Conservation (phyloP, 2,797 vertebrate species). For the Cyprinella venusta region DNA sequence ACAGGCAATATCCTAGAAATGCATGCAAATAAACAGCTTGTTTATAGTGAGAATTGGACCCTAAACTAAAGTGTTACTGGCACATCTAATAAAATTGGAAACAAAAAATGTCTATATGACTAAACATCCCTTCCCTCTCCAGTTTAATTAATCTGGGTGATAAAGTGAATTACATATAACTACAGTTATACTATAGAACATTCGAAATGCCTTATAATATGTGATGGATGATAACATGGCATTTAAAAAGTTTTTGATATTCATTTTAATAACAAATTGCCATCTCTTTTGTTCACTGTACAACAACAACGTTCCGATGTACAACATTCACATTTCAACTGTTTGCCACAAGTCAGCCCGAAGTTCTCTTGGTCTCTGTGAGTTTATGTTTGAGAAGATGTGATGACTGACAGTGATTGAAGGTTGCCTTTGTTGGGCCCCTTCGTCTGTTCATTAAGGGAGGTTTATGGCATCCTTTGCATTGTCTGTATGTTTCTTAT, state of each 20-base stretch:
- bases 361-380: constrained; percentile 41
- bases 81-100: background rate
- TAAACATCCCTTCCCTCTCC: background rate
- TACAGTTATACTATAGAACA: no score
- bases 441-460: constrained; percentile 59
- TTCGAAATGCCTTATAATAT: background rate
- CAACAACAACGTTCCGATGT: background rate
- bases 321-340: background rate
- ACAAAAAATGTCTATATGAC: background rate
- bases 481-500: constrained; percentile 65
- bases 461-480: constrained; percentile 59
- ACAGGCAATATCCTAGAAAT: no score
- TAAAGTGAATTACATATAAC: background rate
- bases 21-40: no score
- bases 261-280: background rate
- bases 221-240: background rate
- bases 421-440: constrained; percentile 57
- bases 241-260: background rate
- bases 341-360: background rate
- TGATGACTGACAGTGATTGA: constrained; percentile 60
- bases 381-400: constrained; percentile 51
- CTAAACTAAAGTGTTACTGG: no score
- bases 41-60: no score
- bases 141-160: background rate
- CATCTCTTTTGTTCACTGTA: background rate